These are phyloP conservation scores for Gerris lacustris DNA, from an alignment of 2,888 invertebrate species.

Conservation along the genomic window DNA sequence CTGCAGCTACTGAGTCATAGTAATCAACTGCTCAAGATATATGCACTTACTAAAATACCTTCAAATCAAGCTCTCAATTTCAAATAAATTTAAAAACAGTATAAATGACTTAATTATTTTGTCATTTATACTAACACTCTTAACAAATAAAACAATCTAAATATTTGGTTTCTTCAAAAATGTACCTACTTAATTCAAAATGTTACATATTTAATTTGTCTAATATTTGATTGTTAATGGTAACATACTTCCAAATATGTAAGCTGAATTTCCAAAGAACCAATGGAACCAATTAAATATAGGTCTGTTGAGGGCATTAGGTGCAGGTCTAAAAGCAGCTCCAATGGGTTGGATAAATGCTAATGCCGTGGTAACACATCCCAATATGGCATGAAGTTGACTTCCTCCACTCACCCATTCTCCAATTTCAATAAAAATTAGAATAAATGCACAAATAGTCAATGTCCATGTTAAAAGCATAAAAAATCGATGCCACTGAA, in stretches of 20 bases:
- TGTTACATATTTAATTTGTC: too few relatives aligned
- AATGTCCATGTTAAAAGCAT: slow-evolving; percentile 72
- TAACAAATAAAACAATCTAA: too few relatives aligned
- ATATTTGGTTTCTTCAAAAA: too few relatives aligned
- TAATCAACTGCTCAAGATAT: too few relatives aligned
- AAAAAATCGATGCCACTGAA: slow-evolving; percentile 71
- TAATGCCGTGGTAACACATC: slow-evolving; percentile 60
- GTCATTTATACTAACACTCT: too few relatives aligned
- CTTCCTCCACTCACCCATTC: slow-evolving; percentile 56
- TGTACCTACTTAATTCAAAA: too few relatives aligned
- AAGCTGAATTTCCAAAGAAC: slow-evolving; percentile 74
- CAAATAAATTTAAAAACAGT: too few relatives aligned
- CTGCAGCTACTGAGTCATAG: too few relatives aligned
- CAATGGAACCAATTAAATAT: slow-evolving; percentile 89
- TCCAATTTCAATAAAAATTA: slow-evolving; percentile 69
- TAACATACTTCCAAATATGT: slow-evolving; percentile 70
- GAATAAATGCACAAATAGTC: slow-evolving; percentile 61
- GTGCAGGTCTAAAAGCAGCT: slow-evolving; percentile 75
- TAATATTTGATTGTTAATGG: too few relatives aligned
- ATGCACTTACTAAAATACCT: too few relatives aligned
- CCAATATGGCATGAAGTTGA: slow-evolving; percentile 74
- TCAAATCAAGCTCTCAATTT: too few relatives aligned
- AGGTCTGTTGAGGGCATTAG: slow-evolving; percentile 62
- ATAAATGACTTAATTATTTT: too few relatives aligned
- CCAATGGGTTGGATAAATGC: slow-evolving; percentile 79